A percentile compares a stretch with the other conserved stretches of the same genome.
These are phyloP conservation scores for Eupithecia insigniata DNA, from an alignment of 2,888 invertebrate species.

Conservation along the genomic window DNA sequence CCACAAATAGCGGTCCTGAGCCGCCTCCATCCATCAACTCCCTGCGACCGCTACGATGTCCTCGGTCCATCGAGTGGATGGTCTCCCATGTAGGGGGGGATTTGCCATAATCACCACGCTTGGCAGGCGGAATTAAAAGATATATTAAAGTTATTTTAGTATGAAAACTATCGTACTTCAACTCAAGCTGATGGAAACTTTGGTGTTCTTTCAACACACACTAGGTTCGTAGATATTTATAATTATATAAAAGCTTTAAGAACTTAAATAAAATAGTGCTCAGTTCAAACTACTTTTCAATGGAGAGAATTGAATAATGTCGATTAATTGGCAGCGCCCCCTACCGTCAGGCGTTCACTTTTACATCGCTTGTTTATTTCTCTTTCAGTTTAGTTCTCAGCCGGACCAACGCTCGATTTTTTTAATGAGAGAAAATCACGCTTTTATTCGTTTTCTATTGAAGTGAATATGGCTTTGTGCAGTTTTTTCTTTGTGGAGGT, in stretches of 20 bases:
- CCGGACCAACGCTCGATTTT: background rate
- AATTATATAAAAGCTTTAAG: too few relatives aligned
- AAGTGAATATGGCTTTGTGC: background rate
- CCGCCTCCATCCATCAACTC: too few relatives aligned
- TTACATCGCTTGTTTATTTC: slow-evolving; percentile 14
- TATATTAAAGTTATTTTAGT: background rate
- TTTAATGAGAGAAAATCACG: background rate
- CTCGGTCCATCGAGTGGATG: too few relatives aligned
- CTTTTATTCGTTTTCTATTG: background rate
- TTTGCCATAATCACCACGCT: too few relatives aligned
- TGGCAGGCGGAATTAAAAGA: too few relatives aligned
- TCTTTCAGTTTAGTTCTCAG: background rate
- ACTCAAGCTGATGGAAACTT: background rate
- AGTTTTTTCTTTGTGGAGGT: background rate
- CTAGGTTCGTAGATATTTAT: background rate
- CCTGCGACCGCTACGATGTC: too few relatives aligned
- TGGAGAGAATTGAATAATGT: slow-evolving; percentile 11
- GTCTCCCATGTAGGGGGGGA: too few relatives aligned
- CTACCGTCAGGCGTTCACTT: slow-evolving; percentile 8
- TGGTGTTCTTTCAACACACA: background rate
- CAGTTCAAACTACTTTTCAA: background rate
- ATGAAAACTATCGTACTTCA: background rate
- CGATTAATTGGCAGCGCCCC: slow-evolving; percentile 7
- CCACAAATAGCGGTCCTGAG: too few relatives aligned
- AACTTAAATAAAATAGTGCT: background rate